Evolutionary conservation across 2,113 vertebrate genomes (phyloP).

Genomic region (Catharus fuscescens): DNA sequence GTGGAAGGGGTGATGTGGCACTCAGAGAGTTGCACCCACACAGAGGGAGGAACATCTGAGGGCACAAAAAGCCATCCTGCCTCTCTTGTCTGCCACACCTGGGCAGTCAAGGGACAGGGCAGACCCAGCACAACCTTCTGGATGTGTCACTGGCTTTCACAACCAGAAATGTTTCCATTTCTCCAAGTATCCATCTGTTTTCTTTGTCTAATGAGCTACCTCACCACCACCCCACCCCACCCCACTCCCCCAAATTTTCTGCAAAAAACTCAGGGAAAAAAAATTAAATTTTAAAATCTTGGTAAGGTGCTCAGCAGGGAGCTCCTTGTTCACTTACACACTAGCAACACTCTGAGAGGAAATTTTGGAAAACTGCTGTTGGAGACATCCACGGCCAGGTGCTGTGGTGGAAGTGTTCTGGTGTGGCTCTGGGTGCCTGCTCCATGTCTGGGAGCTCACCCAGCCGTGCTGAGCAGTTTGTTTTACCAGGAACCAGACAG

Average conservation of each 20-base stretch:
- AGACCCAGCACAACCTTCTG: rapidly evolving
- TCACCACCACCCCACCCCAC: no score
- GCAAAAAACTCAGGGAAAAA: neutral
- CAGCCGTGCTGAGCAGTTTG: neutral
- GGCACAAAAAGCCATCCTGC: neutral
- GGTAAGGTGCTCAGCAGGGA: no score
- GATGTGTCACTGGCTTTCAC: neutral
- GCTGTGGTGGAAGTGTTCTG: neutral
- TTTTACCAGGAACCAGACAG: neutral
- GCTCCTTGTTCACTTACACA: neutral
- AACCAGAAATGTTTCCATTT: neutral
- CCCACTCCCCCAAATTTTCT: neutral
- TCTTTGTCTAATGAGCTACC: neutral
- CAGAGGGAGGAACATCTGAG: neutral
- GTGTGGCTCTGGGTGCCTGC: neutral
- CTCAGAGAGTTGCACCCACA: neutral
- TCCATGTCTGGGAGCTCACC: neutral
- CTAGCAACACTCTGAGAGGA: neutral
- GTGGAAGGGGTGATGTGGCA: neutral
- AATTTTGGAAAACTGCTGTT: neutral
- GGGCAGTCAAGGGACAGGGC: neutral
- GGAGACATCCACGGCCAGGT: neutral
- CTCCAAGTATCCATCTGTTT: neutral
- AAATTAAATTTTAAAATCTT: no score
- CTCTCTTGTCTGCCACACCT: neutral